Percentiles rank a stretch among this genome's conserved stretches.
Evolutionary conservation across 2,113 vertebrate species (phyloP).

Genomic region (Glaucidium brasilianum): DNA sequence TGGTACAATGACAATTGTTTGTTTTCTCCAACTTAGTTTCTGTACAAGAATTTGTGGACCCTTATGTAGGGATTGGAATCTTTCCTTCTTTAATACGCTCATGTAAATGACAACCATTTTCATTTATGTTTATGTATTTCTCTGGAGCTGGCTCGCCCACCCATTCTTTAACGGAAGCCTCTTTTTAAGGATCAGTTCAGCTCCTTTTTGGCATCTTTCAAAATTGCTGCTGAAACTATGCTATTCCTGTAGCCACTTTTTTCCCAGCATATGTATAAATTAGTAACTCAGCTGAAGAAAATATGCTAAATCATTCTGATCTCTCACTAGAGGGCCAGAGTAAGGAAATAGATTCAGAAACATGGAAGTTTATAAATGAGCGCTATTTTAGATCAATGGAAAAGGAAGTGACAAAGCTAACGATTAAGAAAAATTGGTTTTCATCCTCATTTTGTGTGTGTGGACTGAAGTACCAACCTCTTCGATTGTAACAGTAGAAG

Average conservation of each 20-base stretch:
- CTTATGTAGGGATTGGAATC: background rate
- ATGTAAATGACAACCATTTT: background rate
- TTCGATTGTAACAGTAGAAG: background rate
- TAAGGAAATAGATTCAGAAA: background rate
- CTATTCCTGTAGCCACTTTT: background rate
- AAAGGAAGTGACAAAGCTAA: background rate
- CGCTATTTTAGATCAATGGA: background rate
- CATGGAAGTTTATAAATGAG: background rate
- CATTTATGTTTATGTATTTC: background rate
- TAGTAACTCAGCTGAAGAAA: background rate
- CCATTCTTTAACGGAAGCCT: background rate
- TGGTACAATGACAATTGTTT: background rate
- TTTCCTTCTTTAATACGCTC: background rate
- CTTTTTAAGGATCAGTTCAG: background rate
- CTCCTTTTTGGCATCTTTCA: background rate
- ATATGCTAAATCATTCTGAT: background rate
- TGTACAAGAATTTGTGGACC: background rate
- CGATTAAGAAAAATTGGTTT: background rate
- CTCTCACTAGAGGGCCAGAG: background rate
- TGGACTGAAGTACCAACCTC: background rate
- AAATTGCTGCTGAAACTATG: background rate
- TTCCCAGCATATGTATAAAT: background rate
- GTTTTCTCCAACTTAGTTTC: background rate
- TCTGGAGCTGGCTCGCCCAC: background rate
- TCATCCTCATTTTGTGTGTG: background rate